A percentile compares a stretch with the other conserved stretches of the same genome.
phyloP scores from a whole-genome alignment of 2,113 vertebrate species.

The Aspiorhynchus laticeps region DNA sequence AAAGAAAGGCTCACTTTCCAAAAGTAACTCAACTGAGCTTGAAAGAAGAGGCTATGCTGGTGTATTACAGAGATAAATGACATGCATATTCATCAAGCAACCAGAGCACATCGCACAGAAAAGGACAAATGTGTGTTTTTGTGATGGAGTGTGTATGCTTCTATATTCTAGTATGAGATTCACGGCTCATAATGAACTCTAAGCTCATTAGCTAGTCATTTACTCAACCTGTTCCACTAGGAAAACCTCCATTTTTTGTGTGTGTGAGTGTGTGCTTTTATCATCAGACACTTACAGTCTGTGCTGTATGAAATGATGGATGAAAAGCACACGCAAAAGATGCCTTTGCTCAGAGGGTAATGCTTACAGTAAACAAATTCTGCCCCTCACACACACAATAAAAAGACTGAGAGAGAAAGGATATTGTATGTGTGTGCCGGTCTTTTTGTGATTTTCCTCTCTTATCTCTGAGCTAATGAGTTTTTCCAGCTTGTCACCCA shows the following conservation, averaged over 20 bases:
- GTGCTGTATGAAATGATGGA: background rate
- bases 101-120: background rate
- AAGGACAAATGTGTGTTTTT: constrained; percentile 17
- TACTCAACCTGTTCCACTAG: background rate
- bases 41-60: background rate
- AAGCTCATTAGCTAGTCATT: constrained; percentile 41
- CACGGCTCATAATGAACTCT: constrained; percentile 21
- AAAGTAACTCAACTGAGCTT: constrained; percentile 21
- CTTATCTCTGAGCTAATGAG: constrained; percentile 35
- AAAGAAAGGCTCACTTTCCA: constrained; percentile 28
- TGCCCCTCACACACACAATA: constrained; percentile 2
- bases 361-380: constrained; percentile 3
- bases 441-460: constrained; percentile 22
- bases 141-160: background rate
- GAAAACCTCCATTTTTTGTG: constrained; percentile 13
- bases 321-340: constrained; percentile 6
- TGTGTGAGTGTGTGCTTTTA: background rate
- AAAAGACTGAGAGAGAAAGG: background rate
- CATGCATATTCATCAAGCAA: background rate
- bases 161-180: background rate
- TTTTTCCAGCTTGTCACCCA: constrained; percentile 34
- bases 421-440: background rate
- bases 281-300: background rate
- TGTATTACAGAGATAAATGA: constrained; percentile 32
- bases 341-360: constrained; percentile 13